A percentile compares a stretch with the other conserved stretches of the same genome.
Conservation (phyloP, 2,797 vertebrate species). For the Paramormyrops hopkinsi region DNA sequence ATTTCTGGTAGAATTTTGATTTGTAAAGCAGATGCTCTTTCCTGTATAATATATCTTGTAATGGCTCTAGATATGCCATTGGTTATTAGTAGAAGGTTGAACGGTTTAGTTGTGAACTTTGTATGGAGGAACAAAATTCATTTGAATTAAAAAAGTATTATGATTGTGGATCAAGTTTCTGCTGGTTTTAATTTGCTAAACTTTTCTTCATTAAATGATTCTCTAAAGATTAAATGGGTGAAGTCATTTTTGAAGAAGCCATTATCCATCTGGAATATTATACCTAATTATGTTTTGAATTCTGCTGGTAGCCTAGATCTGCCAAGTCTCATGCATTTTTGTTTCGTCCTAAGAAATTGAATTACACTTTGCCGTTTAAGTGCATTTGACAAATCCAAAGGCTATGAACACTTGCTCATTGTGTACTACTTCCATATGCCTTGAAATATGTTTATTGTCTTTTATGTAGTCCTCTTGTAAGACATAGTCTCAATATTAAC, state of each 20-base stretch:
- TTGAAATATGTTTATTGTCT: background rate
- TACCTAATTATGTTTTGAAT: background rate
- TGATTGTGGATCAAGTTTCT: background rate
- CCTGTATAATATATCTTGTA: background rate
- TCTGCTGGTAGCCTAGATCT: background rate
- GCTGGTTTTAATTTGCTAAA: background rate
- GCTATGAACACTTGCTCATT: background rate
- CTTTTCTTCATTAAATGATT: background rate
- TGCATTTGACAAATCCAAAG: background rate
- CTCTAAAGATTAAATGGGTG: background rate
- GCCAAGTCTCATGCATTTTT: background rate
- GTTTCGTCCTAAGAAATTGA: background rate
- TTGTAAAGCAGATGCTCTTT: background rate
- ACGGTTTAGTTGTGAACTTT: background rate
- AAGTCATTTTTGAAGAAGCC: background rate
- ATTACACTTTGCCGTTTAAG: background rate
- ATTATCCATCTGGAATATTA: background rate
- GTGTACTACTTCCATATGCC: background rate
- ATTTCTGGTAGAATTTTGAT: background rate
- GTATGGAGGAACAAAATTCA: background rate
- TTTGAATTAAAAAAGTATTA: background rate
- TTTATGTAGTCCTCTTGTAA: background rate
- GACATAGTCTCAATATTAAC: background rate
- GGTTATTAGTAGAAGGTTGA: background rate
- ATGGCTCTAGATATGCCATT: background rate